A percentile compares a stretch with the other conserved stretches of the same genome.
Evolutionary conservation across 2,888 invertebrate genomes (phyloP).

Genomic region (Reticulitermes lucifugus): DNA sequence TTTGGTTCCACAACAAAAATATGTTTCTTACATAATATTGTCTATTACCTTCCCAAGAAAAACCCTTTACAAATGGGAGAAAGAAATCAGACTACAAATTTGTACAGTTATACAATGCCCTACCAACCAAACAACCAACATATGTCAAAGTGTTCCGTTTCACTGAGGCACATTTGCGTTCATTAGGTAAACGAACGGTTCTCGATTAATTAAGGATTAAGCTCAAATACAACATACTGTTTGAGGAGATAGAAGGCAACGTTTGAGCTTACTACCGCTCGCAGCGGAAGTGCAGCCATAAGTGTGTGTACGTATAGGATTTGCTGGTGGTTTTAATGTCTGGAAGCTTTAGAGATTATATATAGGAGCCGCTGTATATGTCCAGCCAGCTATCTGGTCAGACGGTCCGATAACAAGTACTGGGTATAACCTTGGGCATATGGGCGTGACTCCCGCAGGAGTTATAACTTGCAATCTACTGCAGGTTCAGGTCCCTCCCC

Average conservation of each 20-base stretch:
- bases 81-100: too few species aligned
- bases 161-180: background rate
- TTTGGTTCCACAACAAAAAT: too few species aligned
- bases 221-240: background rate
- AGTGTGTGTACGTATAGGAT: slow-evolving; percentile 35
- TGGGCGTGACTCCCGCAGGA: slow-evolving; percentile 39
- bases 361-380: background rate
- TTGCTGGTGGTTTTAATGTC: slow-evolving; percentile 27
- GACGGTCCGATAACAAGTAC: slow-evolving; percentile 4
- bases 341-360: slow-evolving; percentile 22
- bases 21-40: too few species aligned
- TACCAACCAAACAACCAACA: background rate
- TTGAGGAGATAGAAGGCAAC: background rate
- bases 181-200: background rate
- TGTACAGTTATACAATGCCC: too few species aligned
- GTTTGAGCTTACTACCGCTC: background rate
- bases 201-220: slow-evolving; percentile 6
- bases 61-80: too few species aligned
- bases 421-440: slow-evolving; percentile 40
- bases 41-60: too few species aligned
- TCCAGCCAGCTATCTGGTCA: slow-evolving; percentile 19
- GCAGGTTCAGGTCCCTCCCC: background rate
- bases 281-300: background rate
- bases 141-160: background rate
- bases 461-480: slow-evolving; percentile 49